Evolutionary conservation across 2,113 vertebrate species (phyloP).

Genomic region (Sinocyclocheilus anshuiensis): DNA sequence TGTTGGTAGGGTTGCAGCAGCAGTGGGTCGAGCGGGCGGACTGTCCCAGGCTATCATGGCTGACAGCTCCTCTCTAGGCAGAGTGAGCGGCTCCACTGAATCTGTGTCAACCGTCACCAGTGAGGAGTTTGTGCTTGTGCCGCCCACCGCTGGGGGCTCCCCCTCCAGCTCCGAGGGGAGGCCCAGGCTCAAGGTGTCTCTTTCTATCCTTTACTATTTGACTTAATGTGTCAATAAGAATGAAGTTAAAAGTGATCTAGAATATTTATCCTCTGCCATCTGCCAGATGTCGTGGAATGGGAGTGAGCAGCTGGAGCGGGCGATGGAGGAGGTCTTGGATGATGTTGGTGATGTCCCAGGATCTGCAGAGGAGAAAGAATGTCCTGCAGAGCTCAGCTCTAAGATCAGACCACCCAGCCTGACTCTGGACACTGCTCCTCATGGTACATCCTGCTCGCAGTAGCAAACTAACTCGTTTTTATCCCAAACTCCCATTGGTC

Average conservation of each 20-base stretch:
- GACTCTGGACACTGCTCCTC: constrained; percentile 38
- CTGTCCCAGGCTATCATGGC: constrained; percentile 83
- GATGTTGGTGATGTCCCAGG: constrained; percentile 73
- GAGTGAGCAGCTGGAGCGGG: constrained; percentile 89
- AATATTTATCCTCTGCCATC: not conserved
- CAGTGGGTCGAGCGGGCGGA: constrained; percentile 56
- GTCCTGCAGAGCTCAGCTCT: not conserved
- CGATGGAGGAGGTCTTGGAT: constrained; percentile 90
- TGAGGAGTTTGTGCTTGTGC: constrained; percentile 92
- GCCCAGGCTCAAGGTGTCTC: constrained; percentile 82
- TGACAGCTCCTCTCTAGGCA: constrained; percentile 82
- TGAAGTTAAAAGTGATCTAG: not conserved
- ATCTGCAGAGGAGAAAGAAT: constrained; percentile 60
- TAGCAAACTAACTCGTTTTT: not conserved
- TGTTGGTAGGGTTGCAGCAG: constrained; percentile 35
- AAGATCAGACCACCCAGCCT: constrained; percentile 40
- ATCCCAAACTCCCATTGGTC: too few relatives aligned
- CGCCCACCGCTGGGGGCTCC: constrained; percentile 77
- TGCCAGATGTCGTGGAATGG: constrained; percentile 87
- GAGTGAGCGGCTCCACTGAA: constrained; percentile 84
- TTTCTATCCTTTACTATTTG: not conserved
- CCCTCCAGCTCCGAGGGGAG: constrained; percentile 82
- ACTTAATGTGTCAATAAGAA: not conserved
- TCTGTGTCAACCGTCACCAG: constrained; percentile 85
- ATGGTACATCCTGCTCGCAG: constrained; percentile 54